Evolutionary conservation across 2,113 vertebrate genomes (phyloP).

Genomic region (Nettapus auritus): DNA sequence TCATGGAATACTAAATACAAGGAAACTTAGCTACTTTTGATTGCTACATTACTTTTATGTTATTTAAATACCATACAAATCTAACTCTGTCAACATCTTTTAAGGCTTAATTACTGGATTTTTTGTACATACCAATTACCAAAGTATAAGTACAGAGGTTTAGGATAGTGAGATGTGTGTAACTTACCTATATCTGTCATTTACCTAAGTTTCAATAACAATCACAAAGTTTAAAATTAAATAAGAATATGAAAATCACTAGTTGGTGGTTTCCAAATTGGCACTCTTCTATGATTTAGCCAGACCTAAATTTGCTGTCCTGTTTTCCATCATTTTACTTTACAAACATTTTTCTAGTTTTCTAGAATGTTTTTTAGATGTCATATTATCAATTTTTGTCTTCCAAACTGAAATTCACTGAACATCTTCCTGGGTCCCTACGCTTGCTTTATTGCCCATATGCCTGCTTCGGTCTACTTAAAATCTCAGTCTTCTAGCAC

Average conservation of each 20-base stretch:
- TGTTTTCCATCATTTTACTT: not conserved
- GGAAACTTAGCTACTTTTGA: constrained; percentile 7
- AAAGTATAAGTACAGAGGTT: not conserved
- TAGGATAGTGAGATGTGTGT: not conserved
- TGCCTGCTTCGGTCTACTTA: not conserved
- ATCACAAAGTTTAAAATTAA: not conserved
- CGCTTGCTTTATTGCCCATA: not conserved
- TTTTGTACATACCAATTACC: not conserved
- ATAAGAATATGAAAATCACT: not conserved
- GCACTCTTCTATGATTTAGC: not conserved
- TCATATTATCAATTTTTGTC: not conserved
- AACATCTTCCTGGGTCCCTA: not conserved
- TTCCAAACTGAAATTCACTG: not conserved
- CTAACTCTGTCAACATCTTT: not conserved
- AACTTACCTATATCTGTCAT: not conserved
- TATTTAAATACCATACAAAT: not conserved
- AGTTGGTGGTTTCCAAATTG: not conserved
- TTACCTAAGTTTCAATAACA: not conserved
- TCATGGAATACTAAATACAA: not conserved
- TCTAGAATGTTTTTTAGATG: not conserved
- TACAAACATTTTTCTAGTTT: not conserved
- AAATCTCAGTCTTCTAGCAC: not conserved
- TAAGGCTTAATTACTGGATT: not conserved
- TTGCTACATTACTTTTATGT: constrained; percentile 2
- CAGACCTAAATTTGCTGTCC: not conserved